Evolutionary conservation across 2,888 invertebrate species (phyloP).

Genomic region (Dusona sp.): DNA sequence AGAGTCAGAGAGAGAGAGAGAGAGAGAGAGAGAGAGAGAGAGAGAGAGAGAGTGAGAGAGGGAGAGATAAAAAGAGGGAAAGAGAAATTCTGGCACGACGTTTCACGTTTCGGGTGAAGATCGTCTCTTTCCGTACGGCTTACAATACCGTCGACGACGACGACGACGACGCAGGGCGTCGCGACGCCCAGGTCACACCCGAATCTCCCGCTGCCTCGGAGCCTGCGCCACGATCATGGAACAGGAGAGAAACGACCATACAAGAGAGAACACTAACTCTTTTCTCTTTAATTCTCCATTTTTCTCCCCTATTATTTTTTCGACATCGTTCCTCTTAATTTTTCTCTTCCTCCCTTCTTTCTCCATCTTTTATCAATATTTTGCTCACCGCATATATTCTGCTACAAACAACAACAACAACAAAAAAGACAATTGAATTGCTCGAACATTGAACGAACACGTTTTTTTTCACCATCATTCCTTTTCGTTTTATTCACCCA

Average conservation of each 20-base stretch:
- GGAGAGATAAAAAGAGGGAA: neutral
- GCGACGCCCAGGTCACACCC: constrained; percentile 71
- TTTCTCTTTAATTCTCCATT: constrained; percentile 2
- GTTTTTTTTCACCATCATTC: constrained; percentile 8
- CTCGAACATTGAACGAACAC: neutral
- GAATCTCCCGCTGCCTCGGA: constrained; percentile 64
- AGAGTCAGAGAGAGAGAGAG: neutral
- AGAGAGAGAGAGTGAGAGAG: constrained; percentile 8
- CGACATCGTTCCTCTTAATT: constrained; percentile 41
- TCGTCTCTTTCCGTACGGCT: constrained; percentile 32
- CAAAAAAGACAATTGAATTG: neutral
- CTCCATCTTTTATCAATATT: neutral
- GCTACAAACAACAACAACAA: neutral
- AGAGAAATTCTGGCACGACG: constrained; percentile 31
- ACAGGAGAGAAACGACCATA: constrained; percentile 26
- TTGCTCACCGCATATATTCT: neutral
- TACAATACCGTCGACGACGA: constrained; percentile 48
- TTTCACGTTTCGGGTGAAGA: constrained; percentile 36
- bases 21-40: neutral
- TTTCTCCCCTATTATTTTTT: neutral
- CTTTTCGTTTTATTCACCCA: constrained; percentile 10
- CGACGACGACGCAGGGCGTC: constrained; percentile 65
- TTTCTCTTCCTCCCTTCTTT: neutral
- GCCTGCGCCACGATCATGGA: constrained; percentile 57
- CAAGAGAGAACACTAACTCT: neutral